These are phyloP conservation scores for Luehdorfia chinensis DNA, from an alignment of 1,140 invertebrate species.

Conservation along the genomic window DNA sequence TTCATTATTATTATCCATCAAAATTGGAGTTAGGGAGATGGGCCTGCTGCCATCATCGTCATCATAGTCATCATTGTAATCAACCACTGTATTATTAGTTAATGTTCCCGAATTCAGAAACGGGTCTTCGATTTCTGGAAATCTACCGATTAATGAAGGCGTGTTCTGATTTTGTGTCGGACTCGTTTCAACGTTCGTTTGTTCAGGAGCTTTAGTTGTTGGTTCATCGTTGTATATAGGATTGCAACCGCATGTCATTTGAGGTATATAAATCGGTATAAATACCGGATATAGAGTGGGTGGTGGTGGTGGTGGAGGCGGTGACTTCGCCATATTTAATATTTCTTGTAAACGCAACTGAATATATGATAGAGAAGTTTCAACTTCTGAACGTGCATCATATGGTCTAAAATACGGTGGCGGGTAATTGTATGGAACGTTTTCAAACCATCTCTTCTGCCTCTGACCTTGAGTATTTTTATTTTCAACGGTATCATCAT, in stretches of 20 bases:
- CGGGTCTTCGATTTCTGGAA: constrained; percentile 26
- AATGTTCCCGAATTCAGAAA: constrained; percentile 24
- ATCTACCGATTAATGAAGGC: constrained; percentile 12
- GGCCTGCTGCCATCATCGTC: constrained; percentile 29
- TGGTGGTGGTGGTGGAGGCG: constrained; percentile 43
- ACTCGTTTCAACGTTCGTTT: neutral
- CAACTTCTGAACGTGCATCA: neutral
- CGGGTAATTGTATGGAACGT: neutral
- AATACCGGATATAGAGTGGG: constrained; percentile 44
- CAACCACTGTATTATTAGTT: constrained; percentile 2
- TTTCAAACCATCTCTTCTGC: constrained; percentile 8
- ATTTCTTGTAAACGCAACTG: constrained; percentile 5
- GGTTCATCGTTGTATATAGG: constrained; percentile 6
- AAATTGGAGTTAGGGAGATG: constrained; percentile 22
- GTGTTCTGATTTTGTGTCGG: neutral
- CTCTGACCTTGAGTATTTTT: neutral
- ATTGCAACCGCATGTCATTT: constrained; percentile 16
- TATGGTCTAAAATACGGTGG: neutral
- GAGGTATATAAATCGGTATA: constrained; percentile 42
- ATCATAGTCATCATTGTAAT: constrained; percentile 15
- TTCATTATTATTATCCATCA: neutral
- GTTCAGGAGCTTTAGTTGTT: constrained; percentile 1
- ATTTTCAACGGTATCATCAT: neutral
- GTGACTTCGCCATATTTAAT: constrained; percentile 5
- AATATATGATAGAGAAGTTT: constrained; percentile 1